Evolutionary conservation across 2,113 vertebrate genomes (phyloP).

Genomic region (Poeciliopsis prolifica): DNA sequence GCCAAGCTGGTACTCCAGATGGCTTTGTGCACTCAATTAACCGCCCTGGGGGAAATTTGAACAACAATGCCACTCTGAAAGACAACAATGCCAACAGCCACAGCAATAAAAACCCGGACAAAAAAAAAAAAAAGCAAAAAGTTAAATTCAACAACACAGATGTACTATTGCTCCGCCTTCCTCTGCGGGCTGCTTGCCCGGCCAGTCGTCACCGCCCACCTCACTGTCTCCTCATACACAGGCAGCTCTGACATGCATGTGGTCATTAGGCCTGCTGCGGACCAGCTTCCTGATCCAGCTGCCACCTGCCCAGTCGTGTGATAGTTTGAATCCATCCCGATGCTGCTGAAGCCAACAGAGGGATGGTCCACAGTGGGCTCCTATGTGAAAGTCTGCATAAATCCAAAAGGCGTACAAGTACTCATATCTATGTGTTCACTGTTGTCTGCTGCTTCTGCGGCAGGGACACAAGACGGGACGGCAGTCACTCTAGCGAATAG

Average conservation of each 20-base stretch:
- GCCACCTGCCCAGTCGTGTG: slow-evolving; percentile 64
- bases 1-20: slow-evolving; percentile 50
- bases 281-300: slow-evolving; percentile 67
- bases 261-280: slow-evolving; percentile 54
- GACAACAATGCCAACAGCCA: slow-evolving; percentile 30
- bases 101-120: slow-evolving; percentile 2
- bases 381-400: slow-evolving; percentile 12
- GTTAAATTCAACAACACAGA: slow-evolving; percentile 18
- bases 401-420: slow-evolving; percentile 18
- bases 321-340: slow-evolving; percentile 64
- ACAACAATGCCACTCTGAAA: slow-evolving; percentile 35
- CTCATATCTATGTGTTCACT: slow-evolving; percentile 24
- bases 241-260: slow-evolving; percentile 38
- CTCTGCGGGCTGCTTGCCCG: slow-evolving; percentile 45
- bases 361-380: slow-evolving; percentile 22
- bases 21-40: slow-evolving; percentile 35
- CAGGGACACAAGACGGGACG: slow-evolving; percentile 20
- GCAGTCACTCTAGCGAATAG: slow-evolving; percentile 62
- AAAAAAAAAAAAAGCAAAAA: background rate
- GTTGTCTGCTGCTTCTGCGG: slow-evolving; percentile 3
- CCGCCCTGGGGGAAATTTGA: slow-evolving; percentile 27
- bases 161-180: slow-evolving; percentile 20
- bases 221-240: slow-evolving; percentile 41
- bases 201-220: slow-evolving; percentile 51
- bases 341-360: slow-evolving; percentile 40